A percentile compares a stretch with the other conserved stretches of the same genome.
Conservation (phyloP, 2,113 vertebrate genomes). For the Nothoprocta perdicaria region DNA sequence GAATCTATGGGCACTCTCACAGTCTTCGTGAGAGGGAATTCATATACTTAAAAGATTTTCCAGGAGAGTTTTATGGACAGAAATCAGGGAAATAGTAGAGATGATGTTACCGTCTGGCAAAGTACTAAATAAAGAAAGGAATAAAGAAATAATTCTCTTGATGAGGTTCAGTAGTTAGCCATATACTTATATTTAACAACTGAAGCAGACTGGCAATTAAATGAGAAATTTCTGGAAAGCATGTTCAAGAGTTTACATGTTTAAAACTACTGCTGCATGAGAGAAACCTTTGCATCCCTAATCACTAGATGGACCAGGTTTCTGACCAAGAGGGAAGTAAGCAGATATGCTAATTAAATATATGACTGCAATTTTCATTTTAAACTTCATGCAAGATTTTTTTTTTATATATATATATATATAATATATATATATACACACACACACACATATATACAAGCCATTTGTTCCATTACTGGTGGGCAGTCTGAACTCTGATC, state of each 20-base stretch:
- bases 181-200: not conserved
- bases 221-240: not conserved
- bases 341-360: not conserved
- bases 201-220: not conserved
- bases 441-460: not conserved
- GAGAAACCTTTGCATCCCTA: not conserved
- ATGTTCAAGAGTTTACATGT: not conserved
- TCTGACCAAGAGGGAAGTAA: not conserved
- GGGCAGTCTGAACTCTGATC: not conserved
- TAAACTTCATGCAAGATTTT: not conserved
- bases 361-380: not conserved
- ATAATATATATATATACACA: too few species aligned
- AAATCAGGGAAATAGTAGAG: not conserved
- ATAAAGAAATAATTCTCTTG: not conserved
- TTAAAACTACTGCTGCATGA: not conserved
- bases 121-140: not conserved
- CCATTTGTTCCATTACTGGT: not conserved
- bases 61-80: not conserved
- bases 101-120: not conserved
- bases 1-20: not conserved
- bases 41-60: not conserved
- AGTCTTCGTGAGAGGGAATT: not conserved
- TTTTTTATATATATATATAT: not conserved
- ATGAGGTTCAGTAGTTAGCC: not conserved
- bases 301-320: rapidly evolving